These are phyloP conservation scores for Oscheius sp. DNA, from an alignment of 1,140 invertebrate species.

Conservation along the genomic window DNA sequence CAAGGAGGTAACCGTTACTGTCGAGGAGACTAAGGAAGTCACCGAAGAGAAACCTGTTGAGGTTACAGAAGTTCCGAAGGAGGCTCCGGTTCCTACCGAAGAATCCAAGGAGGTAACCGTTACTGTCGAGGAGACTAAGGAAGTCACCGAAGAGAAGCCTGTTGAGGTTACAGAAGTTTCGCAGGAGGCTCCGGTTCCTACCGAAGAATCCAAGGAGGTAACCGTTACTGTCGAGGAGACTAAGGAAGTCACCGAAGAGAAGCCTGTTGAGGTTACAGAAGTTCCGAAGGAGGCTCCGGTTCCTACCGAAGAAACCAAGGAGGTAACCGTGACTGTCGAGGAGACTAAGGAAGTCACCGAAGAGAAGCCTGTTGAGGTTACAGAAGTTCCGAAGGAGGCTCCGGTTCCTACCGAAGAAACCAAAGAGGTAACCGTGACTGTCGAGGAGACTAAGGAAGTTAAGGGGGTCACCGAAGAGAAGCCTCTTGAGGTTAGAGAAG, in stretches of 20 bases:
- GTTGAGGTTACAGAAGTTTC: not conserved
- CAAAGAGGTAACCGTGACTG: too few relatives aligned
- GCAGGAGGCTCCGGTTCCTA: not conserved
- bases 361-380: not conserved
- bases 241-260: not conserved
- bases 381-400: not conserved
- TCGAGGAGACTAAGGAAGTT: not conserved
- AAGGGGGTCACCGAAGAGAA: not conserved
- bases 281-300: too few relatives aligned
- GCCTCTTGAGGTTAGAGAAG: not conserved
- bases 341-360: too few relatives aligned
- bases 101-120: not conserved
- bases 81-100: not conserved
- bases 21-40: conserved; percentile 1
- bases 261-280: too few relatives aligned
- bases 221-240: not conserved
- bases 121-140: not conserved
- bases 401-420: not conserved
- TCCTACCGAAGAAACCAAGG: not conserved
- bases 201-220: not conserved
- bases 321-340: not conserved
- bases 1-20: not conserved
- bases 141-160: conserved; percentile 6
- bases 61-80: not conserved
- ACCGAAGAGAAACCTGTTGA: conserved; percentile 8